Conservation (phyloP, 2,113 vertebrate genomes). For the Alces alces region DNA sequence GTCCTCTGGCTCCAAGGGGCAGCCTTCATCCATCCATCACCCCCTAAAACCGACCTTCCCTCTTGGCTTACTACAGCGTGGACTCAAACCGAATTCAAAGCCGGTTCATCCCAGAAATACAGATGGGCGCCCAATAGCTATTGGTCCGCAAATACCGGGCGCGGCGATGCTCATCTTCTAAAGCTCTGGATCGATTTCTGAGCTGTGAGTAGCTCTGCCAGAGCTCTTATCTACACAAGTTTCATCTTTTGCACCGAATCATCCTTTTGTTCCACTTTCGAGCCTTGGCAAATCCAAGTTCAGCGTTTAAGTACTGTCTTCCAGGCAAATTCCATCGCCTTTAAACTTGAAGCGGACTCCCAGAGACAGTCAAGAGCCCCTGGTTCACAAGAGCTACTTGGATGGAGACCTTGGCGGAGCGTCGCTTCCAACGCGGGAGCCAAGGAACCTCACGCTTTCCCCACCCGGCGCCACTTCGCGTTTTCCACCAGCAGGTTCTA, state of each 20-base stretch:
- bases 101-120: not conserved
- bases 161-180: not conserved
- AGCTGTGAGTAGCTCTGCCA: not conserved
- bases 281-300: not conserved
- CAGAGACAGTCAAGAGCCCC: not conserved
- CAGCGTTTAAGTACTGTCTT: not conserved
- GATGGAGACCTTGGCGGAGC: not conserved
- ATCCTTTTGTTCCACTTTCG: not conserved
- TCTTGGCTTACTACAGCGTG: not conserved
- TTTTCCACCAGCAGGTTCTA: not conserved
- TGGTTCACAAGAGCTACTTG: not conserved
- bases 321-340: not conserved
- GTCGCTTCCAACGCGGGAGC: fast-evolving
- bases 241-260: not conserved
- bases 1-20: not conserved
- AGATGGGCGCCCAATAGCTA: not conserved
- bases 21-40: not conserved
- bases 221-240: not conserved
- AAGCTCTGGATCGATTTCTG: not conserved
- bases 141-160: not conserved
- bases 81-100: not conserved
- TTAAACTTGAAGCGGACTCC: not conserved
- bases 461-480: not conserved
- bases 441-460: not conserved
- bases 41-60: not conserved